These are phyloP conservation scores for Drosophila sulfurigaster DNA, from an alignment of 1,140 invertebrate species.

Conservation along the genomic window DNA sequence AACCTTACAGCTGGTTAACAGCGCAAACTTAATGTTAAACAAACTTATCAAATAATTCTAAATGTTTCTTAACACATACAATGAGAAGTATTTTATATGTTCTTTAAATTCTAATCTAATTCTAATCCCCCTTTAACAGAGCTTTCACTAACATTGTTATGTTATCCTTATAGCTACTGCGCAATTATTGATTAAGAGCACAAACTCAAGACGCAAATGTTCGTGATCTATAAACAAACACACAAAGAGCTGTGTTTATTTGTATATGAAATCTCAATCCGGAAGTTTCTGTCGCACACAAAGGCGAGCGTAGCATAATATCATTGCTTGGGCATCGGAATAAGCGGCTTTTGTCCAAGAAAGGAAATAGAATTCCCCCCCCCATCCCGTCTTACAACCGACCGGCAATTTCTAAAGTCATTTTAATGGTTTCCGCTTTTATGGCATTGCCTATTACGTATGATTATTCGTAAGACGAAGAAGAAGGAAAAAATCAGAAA, in stretches of 20 bases:
- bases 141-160: too few relatives aligned
- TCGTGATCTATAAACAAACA: background rate
- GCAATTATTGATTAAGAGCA: background rate
- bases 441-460: conserved; percentile 56
- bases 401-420: conserved; percentile 54
- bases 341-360: conserved; percentile 76
- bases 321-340: conserved; percentile 10
- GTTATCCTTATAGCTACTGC: background rate
- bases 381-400: background rate
- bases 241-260: background rate
- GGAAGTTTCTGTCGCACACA: conserved; percentile 70
- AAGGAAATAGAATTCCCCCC: conserved; percentile 72
- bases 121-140: too few relatives aligned
- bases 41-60: too few relatives aligned
- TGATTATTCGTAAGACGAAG: conserved; percentile 49
- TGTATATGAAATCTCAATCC: conserved; percentile 54
- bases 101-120: too few relatives aligned
- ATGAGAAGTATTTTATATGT: too few relatives aligned
- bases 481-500: conserved; percentile 32
- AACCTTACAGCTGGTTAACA: too few relatives aligned
- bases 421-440: conserved; percentile 82
- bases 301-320: conserved; percentile 53
- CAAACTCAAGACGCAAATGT: background rate
- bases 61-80: too few relatives aligned
- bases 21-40: too few relatives aligned